Base-by-base conservation (phyloP, 1,140 invertebrate species). In the Saxidomus purpurata region DNA sequence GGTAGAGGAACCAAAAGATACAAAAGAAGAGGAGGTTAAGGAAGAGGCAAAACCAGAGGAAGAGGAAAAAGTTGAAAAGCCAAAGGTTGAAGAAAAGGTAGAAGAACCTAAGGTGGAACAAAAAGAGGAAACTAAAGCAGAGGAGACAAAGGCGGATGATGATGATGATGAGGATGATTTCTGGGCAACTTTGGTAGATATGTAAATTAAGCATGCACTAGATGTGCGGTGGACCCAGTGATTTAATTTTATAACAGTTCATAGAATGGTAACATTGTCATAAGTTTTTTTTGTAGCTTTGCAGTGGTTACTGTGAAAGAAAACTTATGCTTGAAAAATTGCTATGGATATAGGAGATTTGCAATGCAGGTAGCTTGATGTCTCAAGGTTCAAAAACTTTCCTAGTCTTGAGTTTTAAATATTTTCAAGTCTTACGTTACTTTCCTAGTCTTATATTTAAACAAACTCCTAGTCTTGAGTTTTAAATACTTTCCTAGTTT, bases 51-150 rank as follows among this genome's bases (percentile, higher is more conserved):
- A 55, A 83, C 40, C 22, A 47, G 25, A 25, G 38, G 22, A 52
- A 77, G 83, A 88, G 67, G 87, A 90, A 17, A 87, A 89, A 19
- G 88, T 88, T 79, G 92, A 89, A 67, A 86, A 89, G 74, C 76
- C 86, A 36, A 83, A 49, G 40, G 43, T 22, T n/a, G 77, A 47
- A 88, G 59, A 88, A 69, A 81, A 61, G n/a, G 40, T 55, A 47
- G 76, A 86, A 28, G 82, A 90, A 83, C 19, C 59, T 15, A 81
- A 88, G 22, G 67, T n/a, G 19, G 89, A 92, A 74, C 28, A 80
- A 13, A 79, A 59, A 69, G 79, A 19, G 36, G 67, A 89, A 59
- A 31, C 15, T 52, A 61, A 61, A 88, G 38, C 59, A 47, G 83
- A 80, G 43, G 86, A 89, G 19, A 38, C 22, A 84, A 85, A 11